Evolutionary conservation across 2,113 vertebrate genomes (phyloP).

Genomic region (Lanius collurio): DNA sequence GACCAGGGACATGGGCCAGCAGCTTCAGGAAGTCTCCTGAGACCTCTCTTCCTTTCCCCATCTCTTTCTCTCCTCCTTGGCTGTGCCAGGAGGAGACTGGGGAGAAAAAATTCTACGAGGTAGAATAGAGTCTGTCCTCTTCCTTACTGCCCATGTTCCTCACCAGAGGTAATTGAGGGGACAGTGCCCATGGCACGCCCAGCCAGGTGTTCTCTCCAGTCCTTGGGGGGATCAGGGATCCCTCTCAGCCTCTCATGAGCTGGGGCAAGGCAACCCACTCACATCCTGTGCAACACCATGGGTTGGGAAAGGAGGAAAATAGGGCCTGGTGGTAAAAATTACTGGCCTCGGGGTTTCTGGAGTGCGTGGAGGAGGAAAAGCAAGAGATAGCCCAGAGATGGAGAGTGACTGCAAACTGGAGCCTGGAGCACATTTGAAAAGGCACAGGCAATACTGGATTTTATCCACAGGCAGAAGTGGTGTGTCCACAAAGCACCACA

Average conservation of each 20-base stretch:
- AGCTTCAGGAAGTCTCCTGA: not conserved
- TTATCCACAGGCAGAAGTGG: not conserved
- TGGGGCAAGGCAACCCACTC: not conserved
- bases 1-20: not conserved
- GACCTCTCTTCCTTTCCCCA: not conserved
- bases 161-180: fast-evolving
- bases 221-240: too few species aligned
- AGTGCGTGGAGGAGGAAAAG: not conserved
- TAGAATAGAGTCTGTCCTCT: not conserved
- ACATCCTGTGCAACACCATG: not conserved
- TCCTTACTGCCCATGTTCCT: not conserved
- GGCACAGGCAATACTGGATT: fast-evolving
- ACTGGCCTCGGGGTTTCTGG: not conserved
- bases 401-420: not conserved
- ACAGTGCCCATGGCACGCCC: not conserved
- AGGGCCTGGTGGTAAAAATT: not conserved
- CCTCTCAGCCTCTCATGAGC: not conserved
- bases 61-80: not conserved
- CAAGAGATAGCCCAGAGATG: not conserved
- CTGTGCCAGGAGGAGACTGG: not conserved
- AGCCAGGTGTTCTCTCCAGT: not conserved
- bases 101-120: not conserved
- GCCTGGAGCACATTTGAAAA: not conserved
- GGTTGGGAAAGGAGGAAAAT: not conserved
- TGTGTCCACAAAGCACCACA: not conserved